Evolutionary conservation across 2,888 invertebrate species (phyloP), one percentile per base, ranked within the genome.

Genomic region (Athalia circularis): DNA sequence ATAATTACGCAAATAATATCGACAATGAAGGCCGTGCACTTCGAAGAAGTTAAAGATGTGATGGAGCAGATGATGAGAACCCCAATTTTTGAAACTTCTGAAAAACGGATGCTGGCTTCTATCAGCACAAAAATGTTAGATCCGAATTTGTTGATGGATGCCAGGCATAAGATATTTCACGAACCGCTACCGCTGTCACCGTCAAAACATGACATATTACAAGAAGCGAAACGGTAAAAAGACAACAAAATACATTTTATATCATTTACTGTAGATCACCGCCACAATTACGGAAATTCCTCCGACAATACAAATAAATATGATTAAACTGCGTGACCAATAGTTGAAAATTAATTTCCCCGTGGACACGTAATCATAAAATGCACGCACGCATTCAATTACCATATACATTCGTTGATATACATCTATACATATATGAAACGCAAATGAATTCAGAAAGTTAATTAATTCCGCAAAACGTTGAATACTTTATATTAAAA

Each of bases 81-180:
- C 47, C 83, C 86, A 9, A 84, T 88, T 76, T 83, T 86, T 47
- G 79, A 79, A 52, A 64, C 79, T 0, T 81, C 84, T 43, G 84
- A 87, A 43, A 86, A 85, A 68, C 83, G 81, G 15, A 68, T 79
- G 43, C 72, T 79, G 48, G 83, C 84, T 13, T 64, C 48, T 50
- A 83, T 82, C 3, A 80, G 78, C 7, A 80, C 77, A 29, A 67
- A 65, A 4, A 80, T 82, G 3, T 81, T 80, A 13, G 85, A 88
- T 81, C 87, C 85, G 11, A 88, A 88, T 81, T 65, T 88, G 52
- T 83, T 87, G 74, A 87, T 88, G 86, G 85, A 88, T 54, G 80
- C 83, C 57, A 85, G 88, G 59, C 86, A 87, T 68, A 84, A 82
- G 72, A 83, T 85, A 47, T 80, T 83, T 54, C 81, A 79, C 54